Conservation (phyloP, 1,140 invertebrate genomes). For the Drosophila littoralis region DNA sequence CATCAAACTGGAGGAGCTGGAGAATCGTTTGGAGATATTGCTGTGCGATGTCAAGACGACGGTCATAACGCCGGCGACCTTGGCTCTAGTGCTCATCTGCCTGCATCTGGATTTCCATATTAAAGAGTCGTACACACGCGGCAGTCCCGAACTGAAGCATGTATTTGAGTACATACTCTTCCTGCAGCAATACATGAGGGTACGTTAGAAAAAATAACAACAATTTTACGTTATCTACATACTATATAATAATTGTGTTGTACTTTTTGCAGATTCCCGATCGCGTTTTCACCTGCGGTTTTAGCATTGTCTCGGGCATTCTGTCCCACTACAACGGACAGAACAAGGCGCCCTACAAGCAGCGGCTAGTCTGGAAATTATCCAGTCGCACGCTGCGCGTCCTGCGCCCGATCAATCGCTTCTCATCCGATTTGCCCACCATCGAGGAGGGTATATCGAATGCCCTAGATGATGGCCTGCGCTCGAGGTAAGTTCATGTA, state of each 20-base stretch:
- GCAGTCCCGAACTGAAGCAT: conserved; percentile 79
- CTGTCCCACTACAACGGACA: conserved; percentile 89
- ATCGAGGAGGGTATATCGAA: conserved; percentile 87
- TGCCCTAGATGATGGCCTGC: conserved; percentile 77
- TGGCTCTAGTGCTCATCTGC: conserved; percentile 90
- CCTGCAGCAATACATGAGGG: conserved; percentile 81
- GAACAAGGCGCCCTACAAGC: conserved; percentile 88
- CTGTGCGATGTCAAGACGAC: conserved; percentile 89
- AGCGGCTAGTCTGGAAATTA: conserved; percentile 90
- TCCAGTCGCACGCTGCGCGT: conserved; percentile 88
- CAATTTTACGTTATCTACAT: conserved; percentile 1
- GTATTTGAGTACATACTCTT: conserved; percentile 83
- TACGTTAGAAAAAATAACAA: conserved; percentile 34
- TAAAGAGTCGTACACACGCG: conserved; percentile 81
- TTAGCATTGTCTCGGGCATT: conserved; percentile 87
- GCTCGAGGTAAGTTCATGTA: conserved; percentile 70
- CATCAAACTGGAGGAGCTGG: conserved; percentile 85
- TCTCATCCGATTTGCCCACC: conserved; percentile 89
- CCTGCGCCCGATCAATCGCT: conserved; percentile 90
- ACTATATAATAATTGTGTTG: background rate
- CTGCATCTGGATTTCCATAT: conserved; percentile 87
- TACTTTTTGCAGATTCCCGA: conserved; percentile 87
- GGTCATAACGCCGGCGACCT: conserved; percentile 87
- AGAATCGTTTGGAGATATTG: conserved; percentile 89
- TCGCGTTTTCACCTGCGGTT: conserved; percentile 87